Evolutionary conservation across 2,113 vertebrate genomes (phyloP).

Genomic region (Oriolus oriolus): DNA sequence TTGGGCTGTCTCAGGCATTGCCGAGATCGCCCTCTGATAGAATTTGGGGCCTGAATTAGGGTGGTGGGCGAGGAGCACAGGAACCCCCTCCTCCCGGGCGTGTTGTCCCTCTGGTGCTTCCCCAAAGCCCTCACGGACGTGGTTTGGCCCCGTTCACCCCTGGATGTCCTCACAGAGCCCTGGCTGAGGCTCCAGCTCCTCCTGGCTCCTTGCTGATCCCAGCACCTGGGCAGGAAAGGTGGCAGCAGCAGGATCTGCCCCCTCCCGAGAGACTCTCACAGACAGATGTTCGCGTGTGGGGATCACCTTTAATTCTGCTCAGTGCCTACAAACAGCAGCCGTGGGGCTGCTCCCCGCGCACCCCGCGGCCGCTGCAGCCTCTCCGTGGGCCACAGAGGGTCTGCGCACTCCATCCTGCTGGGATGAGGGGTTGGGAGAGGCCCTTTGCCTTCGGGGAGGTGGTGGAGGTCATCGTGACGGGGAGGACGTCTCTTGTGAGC

Average conservation of each 20-base stretch:
- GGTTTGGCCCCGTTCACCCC: neutral
- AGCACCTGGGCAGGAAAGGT: neutral
- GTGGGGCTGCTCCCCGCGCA: neutral
- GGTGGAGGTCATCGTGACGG: neutral
- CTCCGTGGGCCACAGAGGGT: rapidly evolving
- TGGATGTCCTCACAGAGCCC: neutral
- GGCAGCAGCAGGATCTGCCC: neutral
- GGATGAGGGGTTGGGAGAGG: neutral
- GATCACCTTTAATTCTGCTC: neutral
- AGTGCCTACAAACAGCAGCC: rapidly evolving
- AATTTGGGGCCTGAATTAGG: neutral
- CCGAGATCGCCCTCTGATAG: rapidly evolving
- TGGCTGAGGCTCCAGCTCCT: neutral
- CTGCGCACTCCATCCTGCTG: neutral
- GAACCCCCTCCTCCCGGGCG: rapidly evolving
- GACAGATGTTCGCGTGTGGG: neutral
- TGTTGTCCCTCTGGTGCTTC: neutral
- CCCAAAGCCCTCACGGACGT: rapidly evolving
- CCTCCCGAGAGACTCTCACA: neutral
- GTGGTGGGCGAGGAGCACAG: neutral
- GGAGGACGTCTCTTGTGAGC: neutral
- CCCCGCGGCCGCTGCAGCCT: neutral
- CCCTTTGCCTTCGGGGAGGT: neutral
- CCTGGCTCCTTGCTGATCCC: neutral
- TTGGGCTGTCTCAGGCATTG: neutral